phyloP scores from a whole-genome alignment of 2,888 invertebrate species.

The Drosophila tripunctata region DNA sequence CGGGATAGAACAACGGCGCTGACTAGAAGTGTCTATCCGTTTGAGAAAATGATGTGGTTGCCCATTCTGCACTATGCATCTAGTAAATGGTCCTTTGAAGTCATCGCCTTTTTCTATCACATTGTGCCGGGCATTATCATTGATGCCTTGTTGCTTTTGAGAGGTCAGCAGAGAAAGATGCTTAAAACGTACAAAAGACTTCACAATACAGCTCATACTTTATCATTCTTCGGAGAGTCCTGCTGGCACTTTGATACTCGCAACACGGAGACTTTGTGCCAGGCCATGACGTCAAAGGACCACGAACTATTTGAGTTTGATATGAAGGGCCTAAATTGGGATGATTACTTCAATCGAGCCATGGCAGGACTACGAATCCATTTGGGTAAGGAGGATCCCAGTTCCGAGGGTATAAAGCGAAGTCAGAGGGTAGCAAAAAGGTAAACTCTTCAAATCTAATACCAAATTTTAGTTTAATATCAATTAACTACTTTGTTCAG shows the following conservation, averaged over 20 bases:
- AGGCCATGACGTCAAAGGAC: constrained; percentile 82
- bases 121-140: constrained; percentile 87
- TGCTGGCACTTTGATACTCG: constrained; percentile 89
- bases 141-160: constrained; percentile 84
- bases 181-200: constrained; percentile 91
- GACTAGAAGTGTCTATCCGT: constrained; percentile 86
- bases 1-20: constrained; percentile 73
- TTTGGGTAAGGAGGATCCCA: constrained; percentile 91
- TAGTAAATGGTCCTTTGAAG: constrained; percentile 73
- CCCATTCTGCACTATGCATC: constrained; percentile 85
- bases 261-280: constrained; percentile 85
- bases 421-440: constrained; percentile 85
- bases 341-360: constrained; percentile 84
- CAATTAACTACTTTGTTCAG: constrained; percentile 42
- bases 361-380: constrained; percentile 90
- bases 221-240: constrained; percentile 90
- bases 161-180: constrained; percentile 84
- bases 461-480: not conserved
- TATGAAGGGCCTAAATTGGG: constrained; percentile 90
- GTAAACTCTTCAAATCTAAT: constrained; percentile 2
- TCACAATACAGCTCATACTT: constrained; percentile 89
- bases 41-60: constrained; percentile 89
- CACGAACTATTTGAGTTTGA: constrained; percentile 89
- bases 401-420: constrained; percentile 86
- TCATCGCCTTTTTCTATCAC: constrained; percentile 87